These are phyloP conservation scores for Sylvicola cinctus DNA, from an alignment of 2,888 invertebrate genomes.

Conservation along the genomic window DNA sequence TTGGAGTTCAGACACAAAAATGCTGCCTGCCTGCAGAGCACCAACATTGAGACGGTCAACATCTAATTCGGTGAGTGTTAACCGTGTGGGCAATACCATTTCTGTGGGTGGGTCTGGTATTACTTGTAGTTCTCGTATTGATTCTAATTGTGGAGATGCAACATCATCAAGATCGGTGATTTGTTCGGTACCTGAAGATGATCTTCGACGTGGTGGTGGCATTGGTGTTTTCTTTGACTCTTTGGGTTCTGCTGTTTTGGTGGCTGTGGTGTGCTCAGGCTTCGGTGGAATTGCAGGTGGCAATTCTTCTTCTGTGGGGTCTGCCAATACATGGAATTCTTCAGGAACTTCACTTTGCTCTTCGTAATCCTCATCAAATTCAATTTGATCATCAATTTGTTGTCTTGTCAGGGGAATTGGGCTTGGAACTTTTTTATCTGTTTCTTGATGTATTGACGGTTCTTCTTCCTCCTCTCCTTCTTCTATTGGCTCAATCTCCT, in stretches of 20 bases:
- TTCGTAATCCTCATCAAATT: background rate
- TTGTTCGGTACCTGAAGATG: conserved; percentile 2
- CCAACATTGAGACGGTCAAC: conserved; percentile 60
- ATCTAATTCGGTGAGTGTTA: conserved; percentile 54
- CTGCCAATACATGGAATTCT: too few relatives aligned
- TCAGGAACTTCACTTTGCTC: conserved; percentile 2
- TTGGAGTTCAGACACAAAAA: conserved; percentile 62
- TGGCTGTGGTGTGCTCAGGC: too few relatives aligned
- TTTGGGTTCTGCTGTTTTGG: background rate
- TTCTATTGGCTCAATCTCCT: background rate
- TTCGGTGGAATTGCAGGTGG: too few relatives aligned
- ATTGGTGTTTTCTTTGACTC: background rate
- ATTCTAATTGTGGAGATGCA: too few relatives aligned
- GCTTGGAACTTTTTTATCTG: too few relatives aligned
- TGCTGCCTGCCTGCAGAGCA: conserved; percentile 57
- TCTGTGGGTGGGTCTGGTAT: conserved; percentile 1
- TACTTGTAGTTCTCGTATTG: background rate
- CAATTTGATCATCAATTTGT: conserved; percentile 22
- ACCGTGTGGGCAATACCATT: conserved; percentile 14
- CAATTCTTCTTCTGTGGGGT: too few relatives aligned
- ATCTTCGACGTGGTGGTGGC: background rate
- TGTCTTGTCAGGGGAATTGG: too few relatives aligned
- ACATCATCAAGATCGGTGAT: too few relatives aligned
- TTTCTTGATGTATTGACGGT: too few relatives aligned
- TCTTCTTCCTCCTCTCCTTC: conserved; percentile 3